Evolutionary conservation across 2,888 invertebrate species (phyloP).

Genomic region (Orthosia cruda): DNA sequence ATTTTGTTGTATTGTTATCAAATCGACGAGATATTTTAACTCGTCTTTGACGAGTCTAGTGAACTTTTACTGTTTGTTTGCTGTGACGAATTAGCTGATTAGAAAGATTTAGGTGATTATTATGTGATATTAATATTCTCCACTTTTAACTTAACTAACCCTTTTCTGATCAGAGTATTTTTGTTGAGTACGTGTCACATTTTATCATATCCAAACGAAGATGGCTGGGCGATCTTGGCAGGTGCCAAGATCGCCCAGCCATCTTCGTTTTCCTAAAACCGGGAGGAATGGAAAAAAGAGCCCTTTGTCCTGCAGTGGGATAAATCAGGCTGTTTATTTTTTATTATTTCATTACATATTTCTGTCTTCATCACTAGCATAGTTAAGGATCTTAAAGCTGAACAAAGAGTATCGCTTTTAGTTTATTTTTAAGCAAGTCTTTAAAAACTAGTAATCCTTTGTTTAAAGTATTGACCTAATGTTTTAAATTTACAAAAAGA

Average conservation of each 20-base stretch:
- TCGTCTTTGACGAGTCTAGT: not conserved
- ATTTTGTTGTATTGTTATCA: constrained; percentile 20
- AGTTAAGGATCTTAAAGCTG: not conserved
- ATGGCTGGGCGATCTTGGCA: too few relatives aligned
- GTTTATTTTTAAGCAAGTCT: not conserved
- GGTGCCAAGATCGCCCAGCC: too few relatives aligned
- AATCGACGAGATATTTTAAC: constrained; percentile 2
- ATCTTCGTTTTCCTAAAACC: too few relatives aligned
- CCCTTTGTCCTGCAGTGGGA: too few relatives aligned
- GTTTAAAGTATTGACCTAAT: too few relatives aligned
- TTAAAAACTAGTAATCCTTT: not conserved
- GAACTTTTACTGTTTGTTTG: not conserved
- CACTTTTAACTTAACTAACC: too few relatives aligned
- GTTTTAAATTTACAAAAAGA: not conserved
- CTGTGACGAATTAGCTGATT: not conserved
- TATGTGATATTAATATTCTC: not conserved
- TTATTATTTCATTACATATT: too few relatives aligned
- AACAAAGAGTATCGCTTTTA: not conserved
- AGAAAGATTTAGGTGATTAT: not conserved
- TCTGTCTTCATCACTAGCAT: not conserved
- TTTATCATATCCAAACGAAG: too few relatives aligned
- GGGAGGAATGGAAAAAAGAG: too few relatives aligned
- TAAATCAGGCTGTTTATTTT: too few relatives aligned
- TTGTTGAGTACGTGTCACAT: too few relatives aligned
- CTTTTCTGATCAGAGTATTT: too few relatives aligned